Conservation (phyloP, 1,140 invertebrate species). For the Nixonia krombeini region DNA sequence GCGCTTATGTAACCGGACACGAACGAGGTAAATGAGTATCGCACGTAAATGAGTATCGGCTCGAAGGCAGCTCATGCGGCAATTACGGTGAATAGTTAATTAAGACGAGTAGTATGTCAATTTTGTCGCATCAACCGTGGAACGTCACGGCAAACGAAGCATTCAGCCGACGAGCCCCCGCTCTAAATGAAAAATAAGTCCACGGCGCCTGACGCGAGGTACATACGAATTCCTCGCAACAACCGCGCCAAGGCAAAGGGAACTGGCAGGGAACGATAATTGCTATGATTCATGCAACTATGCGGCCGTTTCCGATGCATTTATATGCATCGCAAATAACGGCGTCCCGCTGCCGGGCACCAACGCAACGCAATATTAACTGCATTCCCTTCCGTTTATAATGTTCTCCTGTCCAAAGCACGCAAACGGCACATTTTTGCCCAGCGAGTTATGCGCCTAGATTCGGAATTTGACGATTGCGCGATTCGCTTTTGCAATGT, state of each 20-base stretch:
- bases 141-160: too few relatives aligned
- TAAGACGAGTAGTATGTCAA: neutral
- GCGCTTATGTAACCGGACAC: neutral
- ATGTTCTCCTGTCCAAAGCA: constrained; percentile 26
- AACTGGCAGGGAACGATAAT: constrained; percentile 54
- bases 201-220: constrained; percentile 12
- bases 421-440: constrained; percentile 11
- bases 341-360: constrained; percentile 39
- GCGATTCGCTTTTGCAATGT: neutral
- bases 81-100: too few relatives aligned
- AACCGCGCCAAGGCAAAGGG: constrained; percentile 17
- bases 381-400: constrained; percentile 51
- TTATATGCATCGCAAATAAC: constrained; percentile 56
- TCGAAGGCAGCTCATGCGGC: too few relatives aligned
- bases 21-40: neutral
- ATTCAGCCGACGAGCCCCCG: neutral
- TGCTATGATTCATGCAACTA: constrained; percentile 63
- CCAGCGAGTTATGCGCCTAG: constrained; percentile 5
- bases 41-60: too few relatives aligned
- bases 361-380: constrained; percentile 43
- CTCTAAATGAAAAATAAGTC: constrained; percentile 5
- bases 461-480: constrained; percentile 2
- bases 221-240: constrained; percentile 28
- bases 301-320: constrained; percentile 58
- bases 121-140: neutral